phyloP scores from a whole-genome alignment of 2,113 vertebrate genomes.

The Lucifuga dentata region DNA sequence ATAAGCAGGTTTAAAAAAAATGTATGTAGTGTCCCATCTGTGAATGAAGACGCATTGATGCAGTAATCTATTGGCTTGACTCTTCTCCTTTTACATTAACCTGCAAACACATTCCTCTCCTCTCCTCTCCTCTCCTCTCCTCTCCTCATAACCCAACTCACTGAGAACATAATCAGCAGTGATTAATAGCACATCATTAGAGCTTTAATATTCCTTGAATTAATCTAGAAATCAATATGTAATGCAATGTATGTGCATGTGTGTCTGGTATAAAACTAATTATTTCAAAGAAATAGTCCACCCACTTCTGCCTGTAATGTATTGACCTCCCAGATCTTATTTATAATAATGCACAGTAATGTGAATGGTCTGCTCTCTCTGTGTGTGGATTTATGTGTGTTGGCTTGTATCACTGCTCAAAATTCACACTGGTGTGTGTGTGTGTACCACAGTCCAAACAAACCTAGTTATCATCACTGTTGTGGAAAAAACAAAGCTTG shows the following conservation, averaged over 20 bases:
- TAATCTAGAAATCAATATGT: slow-evolving; percentile 59
- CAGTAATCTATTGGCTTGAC: neutral
- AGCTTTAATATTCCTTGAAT: slow-evolving; percentile 60
- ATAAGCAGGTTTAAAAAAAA: slow-evolving; percentile 50
- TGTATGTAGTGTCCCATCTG: slow-evolving; percentile 25
- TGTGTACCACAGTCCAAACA: slow-evolving; percentile 23
- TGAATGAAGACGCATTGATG: slow-evolving; percentile 21
- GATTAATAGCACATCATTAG: slow-evolving; percentile 51
- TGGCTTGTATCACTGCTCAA: neutral
- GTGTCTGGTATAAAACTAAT: slow-evolving; percentile 51
- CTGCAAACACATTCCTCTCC: slow-evolving; percentile 31
- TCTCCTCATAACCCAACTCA: slow-evolving; percentile 25
- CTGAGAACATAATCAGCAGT: slow-evolving; percentile 61
- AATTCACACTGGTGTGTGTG: slow-evolving; percentile 10
- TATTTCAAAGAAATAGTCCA: slow-evolving; percentile 55
- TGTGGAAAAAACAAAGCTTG: slow-evolving; percentile 5
- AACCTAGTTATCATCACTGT: slow-evolving; percentile 42
- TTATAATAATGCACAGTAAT: slow-evolving; percentile 53
- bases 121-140: slow-evolving; percentile 8
- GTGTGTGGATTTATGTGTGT: neutral
- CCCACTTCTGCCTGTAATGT: slow-evolving; percentile 55
- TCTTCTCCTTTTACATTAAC: slow-evolving; percentile 7
- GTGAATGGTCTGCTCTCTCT: slow-evolving; percentile 27
- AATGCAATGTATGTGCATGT: slow-evolving; percentile 14
- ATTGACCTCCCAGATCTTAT: slow-evolving; percentile 50